phyloP scores from a whole-genome alignment of 2,888 invertebrate species.

The Lepidochrysops patricia region DNA sequence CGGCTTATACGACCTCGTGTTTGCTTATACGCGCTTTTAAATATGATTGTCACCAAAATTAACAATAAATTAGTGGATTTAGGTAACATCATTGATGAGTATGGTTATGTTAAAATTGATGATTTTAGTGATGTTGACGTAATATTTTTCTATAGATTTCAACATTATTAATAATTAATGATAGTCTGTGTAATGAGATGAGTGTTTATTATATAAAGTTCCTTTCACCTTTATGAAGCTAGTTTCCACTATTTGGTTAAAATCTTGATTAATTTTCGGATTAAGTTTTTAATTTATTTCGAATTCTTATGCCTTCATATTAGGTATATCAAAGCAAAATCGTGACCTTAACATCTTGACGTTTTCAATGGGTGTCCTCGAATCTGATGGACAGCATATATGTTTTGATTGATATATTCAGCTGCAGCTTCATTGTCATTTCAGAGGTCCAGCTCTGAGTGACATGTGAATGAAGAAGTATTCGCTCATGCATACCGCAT shows the following conservation, averaged over 20 bases:
- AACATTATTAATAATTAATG: background rate
- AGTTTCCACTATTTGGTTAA: too few species aligned
- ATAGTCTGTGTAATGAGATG: background rate
- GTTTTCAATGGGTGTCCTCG: background rate
- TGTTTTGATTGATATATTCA: constrained; percentile 11
- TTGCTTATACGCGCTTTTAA: background rate
- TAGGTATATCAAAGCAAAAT: background rate
- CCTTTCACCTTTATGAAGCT: too few species aligned
- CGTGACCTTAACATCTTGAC: background rate
- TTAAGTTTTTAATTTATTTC: too few species aligned
- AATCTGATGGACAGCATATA: background rate
- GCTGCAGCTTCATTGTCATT: constrained; percentile 1
- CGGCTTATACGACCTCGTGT: background rate
- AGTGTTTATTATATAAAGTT: too few species aligned
- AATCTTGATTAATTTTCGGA: too few species aligned
- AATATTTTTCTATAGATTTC: background rate
- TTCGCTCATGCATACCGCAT: background rate
- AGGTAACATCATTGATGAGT: background rate
- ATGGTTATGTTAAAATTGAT: background rate
- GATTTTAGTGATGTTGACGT: background rate
- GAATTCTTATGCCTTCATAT: background rate
- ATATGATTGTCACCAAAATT: background rate
- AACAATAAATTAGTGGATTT: background rate
- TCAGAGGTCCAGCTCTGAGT: constrained; percentile 9
- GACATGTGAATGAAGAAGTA: constrained; percentile 13